phyloP scores from a whole-genome alignment of 2,888 invertebrate genomes.

The Ernsta delagoae region DNA sequence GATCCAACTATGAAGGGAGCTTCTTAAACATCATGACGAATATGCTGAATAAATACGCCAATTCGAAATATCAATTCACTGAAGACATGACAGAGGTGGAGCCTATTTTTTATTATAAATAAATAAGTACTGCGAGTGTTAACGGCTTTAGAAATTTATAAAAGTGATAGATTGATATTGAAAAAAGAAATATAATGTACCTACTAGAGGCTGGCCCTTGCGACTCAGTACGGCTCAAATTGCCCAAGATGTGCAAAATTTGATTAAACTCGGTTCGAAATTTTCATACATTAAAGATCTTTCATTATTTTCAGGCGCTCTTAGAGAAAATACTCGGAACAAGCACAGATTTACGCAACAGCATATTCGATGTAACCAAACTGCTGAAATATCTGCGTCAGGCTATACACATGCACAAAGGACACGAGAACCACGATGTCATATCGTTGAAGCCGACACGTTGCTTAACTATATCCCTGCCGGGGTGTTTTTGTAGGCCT shows the following conservation, averaged over 20 bases:
- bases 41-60: slow-evolving; percentile 53
- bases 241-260: too few species aligned
- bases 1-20: slow-evolving; percentile 41
- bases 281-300: too few species aligned
- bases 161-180: too few species aligned
- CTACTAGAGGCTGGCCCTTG: too few species aligned
- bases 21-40: slow-evolving; percentile 52
- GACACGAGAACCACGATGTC: slow-evolving; percentile 36
- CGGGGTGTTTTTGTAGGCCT: slow-evolving; percentile 59
- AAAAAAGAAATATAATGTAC: too few species aligned
- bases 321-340: slow-evolving; percentile 53
- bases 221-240: too few species aligned
- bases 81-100: slow-evolving; percentile 56
- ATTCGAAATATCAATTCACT: slow-evolving; percentile 51
- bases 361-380: slow-evolving; percentile 50
- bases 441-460: slow-evolving; percentile 49
- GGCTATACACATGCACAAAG: slow-evolving; percentile 42
- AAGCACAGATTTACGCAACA: slow-evolving; percentile 47
- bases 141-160: too few species aligned
- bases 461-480: slow-evolving; percentile 50
- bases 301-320: slow-evolving; percentile 50
- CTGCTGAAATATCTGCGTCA: slow-evolving; percentile 48
- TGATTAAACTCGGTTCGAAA: too few species aligned
- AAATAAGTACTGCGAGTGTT: too few species aligned
- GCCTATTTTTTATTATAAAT: too few species aligned